Percentiles rank a stretch among this genome's conserved stretches.
Conservation (phyloP, 1,140 invertebrate species). For the Aricia agestis region DNA sequence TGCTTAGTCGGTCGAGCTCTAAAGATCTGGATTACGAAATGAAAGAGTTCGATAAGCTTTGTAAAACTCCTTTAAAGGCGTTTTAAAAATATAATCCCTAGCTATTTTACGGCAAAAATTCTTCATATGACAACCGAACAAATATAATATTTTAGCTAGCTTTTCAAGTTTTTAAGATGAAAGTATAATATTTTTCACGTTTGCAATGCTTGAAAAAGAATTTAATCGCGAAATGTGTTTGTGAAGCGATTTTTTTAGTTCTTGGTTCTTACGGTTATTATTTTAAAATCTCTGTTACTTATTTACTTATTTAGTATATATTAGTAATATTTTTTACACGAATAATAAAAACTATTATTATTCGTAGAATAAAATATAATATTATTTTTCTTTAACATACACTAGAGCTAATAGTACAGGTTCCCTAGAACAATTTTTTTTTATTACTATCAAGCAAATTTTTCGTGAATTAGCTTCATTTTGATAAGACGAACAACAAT, state of each 20-base stretch:
- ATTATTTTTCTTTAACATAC: too few species aligned
- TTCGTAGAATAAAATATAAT: too few species aligned
- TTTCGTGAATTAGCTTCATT: too few species aligned
- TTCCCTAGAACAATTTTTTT: too few species aligned
- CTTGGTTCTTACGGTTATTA: neutral
- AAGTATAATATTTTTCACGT: neutral
- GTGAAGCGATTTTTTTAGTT: neutral
- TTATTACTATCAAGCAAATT: too few species aligned
- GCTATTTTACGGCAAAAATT: neutral
- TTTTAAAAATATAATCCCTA: neutral
- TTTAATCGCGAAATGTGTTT: neutral
- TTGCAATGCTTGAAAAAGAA: neutral
- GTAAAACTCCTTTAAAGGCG: neutral
- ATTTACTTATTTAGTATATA: too few species aligned
- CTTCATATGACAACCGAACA: neutral
- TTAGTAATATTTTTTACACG: too few species aligned
- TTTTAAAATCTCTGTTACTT: neutral
- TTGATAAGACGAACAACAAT: too few species aligned
- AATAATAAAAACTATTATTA: too few species aligned
- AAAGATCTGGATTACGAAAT: neutral
- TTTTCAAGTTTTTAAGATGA: neutral
- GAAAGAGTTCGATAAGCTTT: conserved; percentile 3
- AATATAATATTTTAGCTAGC: neutral
- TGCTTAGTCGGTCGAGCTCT: neutral
- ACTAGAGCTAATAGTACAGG: too few species aligned